These are phyloP conservation scores for Telmatochromis sp. DNA, from an alignment of 2,113 vertebrate genomes.

Conservation along the genomic window DNA sequence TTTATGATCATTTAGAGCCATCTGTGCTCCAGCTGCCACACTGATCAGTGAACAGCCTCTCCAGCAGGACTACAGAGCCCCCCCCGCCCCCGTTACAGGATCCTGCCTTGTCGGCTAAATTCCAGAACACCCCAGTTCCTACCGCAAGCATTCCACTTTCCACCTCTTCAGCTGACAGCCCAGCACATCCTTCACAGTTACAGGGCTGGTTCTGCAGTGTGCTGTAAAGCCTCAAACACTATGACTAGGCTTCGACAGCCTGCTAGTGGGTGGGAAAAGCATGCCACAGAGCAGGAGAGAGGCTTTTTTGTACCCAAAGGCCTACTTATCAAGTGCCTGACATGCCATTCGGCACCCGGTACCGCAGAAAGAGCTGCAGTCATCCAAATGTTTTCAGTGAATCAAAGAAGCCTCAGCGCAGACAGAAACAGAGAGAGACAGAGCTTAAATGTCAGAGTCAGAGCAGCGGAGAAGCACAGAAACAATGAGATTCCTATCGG, in stretches of 20 bases:
- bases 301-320: conserved; percentile 4
- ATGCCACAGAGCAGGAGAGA: background rate
- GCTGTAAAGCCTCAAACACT: background rate
- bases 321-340: conserved; percentile 33
- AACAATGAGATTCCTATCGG: conserved; percentile 27
- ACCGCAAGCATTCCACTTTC: background rate
- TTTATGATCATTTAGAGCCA: background rate
- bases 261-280: background rate
- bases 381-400: conserved; percentile 17
- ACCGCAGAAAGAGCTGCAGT: background rate
- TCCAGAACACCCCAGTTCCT: background rate
- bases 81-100: background rate
- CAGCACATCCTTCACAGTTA: background rate
- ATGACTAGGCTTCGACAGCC: background rate
- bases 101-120: background rate
- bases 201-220: background rate
- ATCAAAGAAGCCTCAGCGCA: background rate
- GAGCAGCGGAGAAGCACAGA: background rate
- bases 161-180: background rate
- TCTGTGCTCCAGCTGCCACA: background rate
- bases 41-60: background rate
- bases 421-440: background rate
- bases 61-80: background rate
- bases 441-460: conserved; percentile 18
- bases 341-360: conserved; percentile 11